A percentile compares a stretch with the other conserved stretches of the same genome.
Evolutionary conservation across 2,113 vertebrate species (phyloP).

Genomic region (Boulengeromyrus knoepffleri): DNA sequence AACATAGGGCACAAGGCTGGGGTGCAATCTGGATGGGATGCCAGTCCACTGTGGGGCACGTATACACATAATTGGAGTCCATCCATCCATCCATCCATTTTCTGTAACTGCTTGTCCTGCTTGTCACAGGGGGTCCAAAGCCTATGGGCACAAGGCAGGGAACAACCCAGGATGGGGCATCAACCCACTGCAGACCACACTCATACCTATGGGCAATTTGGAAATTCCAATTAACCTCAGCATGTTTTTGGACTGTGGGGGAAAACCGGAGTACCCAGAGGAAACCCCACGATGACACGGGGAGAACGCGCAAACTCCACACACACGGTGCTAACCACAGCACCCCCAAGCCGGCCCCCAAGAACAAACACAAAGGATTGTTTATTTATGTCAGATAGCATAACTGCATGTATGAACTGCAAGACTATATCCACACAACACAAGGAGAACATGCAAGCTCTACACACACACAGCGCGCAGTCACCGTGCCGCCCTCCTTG

Average conservation of each 20-base stretch:
- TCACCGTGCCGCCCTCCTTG: neutral
- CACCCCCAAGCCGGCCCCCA: no score
- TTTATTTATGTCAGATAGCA: neutral
- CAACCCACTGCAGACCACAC: neutral
- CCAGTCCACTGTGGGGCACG: neutral
- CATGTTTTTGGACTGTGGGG: neutral
- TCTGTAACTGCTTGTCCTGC: neutral
- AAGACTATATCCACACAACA: neutral
- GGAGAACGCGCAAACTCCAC: neutral
- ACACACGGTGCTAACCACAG: neutral
- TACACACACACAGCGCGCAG: neutral
- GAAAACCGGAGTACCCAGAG: neutral
- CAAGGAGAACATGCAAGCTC: neutral
- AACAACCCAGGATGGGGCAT: neutral
- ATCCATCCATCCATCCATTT: neutral
- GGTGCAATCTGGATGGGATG: neutral
- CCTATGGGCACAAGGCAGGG: neutral
- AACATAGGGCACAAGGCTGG: neutral
- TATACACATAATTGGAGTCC: neutral
- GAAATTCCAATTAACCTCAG: neutral
- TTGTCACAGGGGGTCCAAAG: neutral
- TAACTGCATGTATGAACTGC: neutral
- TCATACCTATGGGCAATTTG: neutral
- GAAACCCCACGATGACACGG: neutral
- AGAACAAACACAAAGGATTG: neutral